Conservation (phyloP, 2,888 invertebrate species). For the Agrochola macilenta region DNA sequence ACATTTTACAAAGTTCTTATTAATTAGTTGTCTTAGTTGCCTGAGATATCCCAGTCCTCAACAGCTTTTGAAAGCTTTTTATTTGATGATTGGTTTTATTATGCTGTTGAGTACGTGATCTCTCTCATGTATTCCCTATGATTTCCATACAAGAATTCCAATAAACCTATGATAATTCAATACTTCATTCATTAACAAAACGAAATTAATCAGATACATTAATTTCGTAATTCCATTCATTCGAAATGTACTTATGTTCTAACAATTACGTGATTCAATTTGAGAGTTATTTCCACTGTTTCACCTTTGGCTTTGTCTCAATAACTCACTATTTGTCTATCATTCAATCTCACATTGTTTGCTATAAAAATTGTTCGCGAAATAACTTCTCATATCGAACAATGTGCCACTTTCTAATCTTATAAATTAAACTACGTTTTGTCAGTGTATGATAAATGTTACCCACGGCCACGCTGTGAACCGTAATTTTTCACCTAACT, state of each 20-base stretch:
- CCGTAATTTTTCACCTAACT: slow-evolving; percentile 26
- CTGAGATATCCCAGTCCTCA: too few relatives aligned
- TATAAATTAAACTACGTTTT: slow-evolving; percentile 54
- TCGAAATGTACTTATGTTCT: neutral
- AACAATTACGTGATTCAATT: slow-evolving; percentile 1
- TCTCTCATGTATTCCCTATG: neutral
- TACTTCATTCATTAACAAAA: neutral
- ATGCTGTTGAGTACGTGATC: slow-evolving; percentile 14
- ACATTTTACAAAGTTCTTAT: neutral
- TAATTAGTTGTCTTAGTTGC: neutral
- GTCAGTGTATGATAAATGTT: slow-evolving; percentile 43
- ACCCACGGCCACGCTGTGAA: slow-evolving; percentile 21
- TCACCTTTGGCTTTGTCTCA: slow-evolving; percentile 17
- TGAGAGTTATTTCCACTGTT: neutral
- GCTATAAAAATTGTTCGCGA: slow-evolving; percentile 22
- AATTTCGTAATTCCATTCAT: slow-evolving; percentile 4
- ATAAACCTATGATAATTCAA: neutral
- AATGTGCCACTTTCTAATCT: slow-evolving; percentile 57
- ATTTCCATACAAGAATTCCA: neutral
- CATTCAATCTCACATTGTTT: slow-evolving; percentile 33
- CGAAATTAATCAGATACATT: neutral
- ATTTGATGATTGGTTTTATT: neutral
- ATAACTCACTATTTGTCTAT: slow-evolving; percentile 23
- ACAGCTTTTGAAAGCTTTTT: neutral
- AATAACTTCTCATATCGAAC: slow-evolving; percentile 52